Conservation (phyloP, 2,888 invertebrate genomes). For the Hipparchia sbordonii region DNA sequence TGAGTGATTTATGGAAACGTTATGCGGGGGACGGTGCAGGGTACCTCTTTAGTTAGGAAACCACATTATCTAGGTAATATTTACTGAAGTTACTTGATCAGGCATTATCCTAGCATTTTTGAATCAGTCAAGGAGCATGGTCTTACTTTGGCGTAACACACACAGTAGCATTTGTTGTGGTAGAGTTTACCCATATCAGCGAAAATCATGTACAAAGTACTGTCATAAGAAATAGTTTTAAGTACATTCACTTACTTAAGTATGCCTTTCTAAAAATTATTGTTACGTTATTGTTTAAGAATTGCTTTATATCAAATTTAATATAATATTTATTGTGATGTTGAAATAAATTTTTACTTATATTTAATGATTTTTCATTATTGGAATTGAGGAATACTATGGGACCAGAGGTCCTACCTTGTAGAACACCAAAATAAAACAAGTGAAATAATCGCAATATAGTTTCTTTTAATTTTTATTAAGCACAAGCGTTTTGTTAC, state of each 20-base stretch:
- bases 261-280: background rate
- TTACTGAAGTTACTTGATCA: no score
- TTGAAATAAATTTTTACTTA: constrained; percentile 26
- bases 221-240: constrained; percentile 13
- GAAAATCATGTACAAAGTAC: constrained; percentile 21
- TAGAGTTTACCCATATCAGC: background rate
- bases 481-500: constrained; percentile 73
- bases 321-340: constrained; percentile 29
- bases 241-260: background rate
- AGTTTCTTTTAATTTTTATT: constrained; percentile 64
- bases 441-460: constrained; percentile 61
- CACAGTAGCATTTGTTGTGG: background rate
- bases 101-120: no score
- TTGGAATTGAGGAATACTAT: background rate
- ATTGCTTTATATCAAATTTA: constrained; percentile 27
- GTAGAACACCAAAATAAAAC: constrained; percentile 50
- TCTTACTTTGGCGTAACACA: no score
- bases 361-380: background rate
- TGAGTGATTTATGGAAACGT: no score
- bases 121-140: no score
- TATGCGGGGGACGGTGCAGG: no score
- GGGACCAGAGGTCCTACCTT: background rate
- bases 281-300: constrained; percentile 15
- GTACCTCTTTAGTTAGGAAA: no score
- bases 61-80: no score